Conservation (phyloP, 2,888 invertebrate species). For the Lepidonotus clava region DNA sequence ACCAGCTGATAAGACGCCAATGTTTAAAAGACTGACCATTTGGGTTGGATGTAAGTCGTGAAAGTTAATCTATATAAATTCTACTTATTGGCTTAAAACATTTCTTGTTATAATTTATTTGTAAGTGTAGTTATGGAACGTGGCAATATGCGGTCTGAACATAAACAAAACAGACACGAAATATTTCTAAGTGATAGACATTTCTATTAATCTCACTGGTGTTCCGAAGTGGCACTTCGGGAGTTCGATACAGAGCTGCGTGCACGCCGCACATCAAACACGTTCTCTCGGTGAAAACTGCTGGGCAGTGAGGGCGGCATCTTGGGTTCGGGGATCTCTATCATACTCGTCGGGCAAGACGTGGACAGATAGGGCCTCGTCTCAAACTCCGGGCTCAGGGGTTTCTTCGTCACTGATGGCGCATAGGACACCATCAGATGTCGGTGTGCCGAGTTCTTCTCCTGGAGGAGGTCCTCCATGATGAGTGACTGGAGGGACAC, state of each 20-base stretch:
- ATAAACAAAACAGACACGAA: too few species aligned
- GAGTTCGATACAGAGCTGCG: neutral
- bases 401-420: neutral
- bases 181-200: too few species aligned
- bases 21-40: too few species aligned
- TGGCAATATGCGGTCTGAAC: too few species aligned
- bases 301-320: conserved; percentile 81
- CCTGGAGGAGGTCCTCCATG: conserved; percentile 93
- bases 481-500: conserved; percentile 89
- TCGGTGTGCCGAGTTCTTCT: conserved; percentile 89
- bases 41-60: too few species aligned
- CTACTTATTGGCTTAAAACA: too few species aligned
- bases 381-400: conserved; percentile 49
- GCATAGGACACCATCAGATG: conserved; percentile 85
- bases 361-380: conserved; percentile 85
- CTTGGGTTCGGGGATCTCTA: conserved; percentile 81
- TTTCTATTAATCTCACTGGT: too few species aligned
- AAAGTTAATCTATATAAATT: too few species aligned
- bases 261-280: conserved; percentile 53
- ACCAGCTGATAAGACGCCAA: too few species aligned
- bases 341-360: conserved; percentile 86
- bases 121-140: too few species aligned
- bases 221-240: too few species aligned
- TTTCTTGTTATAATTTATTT: too few species aligned
- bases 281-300: conserved; percentile 70